Evolutionary conservation across 1,140 invertebrate genomes (phyloP), one percentile per base, ranked within the genome.

Genomic region (Leptopilina clavipes): DNA sequence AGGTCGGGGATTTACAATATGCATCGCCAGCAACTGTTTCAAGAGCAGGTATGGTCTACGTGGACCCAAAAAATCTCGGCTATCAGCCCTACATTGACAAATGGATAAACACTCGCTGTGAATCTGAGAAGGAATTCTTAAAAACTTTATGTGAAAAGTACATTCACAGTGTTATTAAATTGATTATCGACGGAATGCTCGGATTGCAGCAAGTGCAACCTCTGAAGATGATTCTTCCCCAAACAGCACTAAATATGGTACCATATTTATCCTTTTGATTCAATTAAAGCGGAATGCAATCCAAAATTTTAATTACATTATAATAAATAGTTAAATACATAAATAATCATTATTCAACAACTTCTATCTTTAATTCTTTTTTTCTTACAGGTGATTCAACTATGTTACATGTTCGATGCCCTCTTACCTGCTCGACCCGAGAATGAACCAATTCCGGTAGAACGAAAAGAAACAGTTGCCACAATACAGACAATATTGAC

Each of bases 11-110:
- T 89, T 92, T 98, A 56, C 94, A 94, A 84, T 97, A 96, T 84
- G 97, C 97, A 0, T 98, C 97, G 0, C 97, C 97, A 0, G 96
- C 97, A 0, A 98, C 96, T 0, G 96, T 98, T 0, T 97, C 96
- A 0, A 92, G 97, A 76, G 96, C 96, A 8, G 97, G 97, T 25
- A 97, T 98, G 96, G 96, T 98, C 7, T 98, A 95, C 84, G 96
- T 98, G 43, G 96, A 98, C 85, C 96, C 96, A 0, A 97, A 97
- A 87, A 96, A 96, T 90, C 90, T 98, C 31, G 95, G 96, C 0
- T 97, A 95, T 85, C 91, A 94, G 78, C 96, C 97, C 0, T 98
- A 94, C 88, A 97, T 97, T 95, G 91, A 95, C 48, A 93, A 93
- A 86, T 98, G 94, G 94, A 90, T 89, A 78, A 88, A 75, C 86